A percentile compares a stretch with the other conserved stretches of the same genome.
These are phyloP conservation scores for Tupiocoris notatus DNA, from an alignment of 2,888 invertebrate genomes.

Conservation along the genomic window DNA sequence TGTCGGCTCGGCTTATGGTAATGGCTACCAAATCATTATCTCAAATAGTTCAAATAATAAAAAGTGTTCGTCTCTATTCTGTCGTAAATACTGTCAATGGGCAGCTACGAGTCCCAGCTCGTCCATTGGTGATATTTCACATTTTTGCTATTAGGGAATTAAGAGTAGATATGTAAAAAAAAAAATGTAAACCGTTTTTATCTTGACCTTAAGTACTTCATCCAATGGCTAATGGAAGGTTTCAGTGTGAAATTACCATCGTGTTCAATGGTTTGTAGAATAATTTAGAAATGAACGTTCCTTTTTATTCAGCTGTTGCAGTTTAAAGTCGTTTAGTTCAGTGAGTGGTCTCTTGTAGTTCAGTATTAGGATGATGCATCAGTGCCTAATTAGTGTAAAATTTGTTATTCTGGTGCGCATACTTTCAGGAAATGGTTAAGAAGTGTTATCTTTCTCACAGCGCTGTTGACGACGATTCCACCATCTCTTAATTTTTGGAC, in stretches of 20 bases:
- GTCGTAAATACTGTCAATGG: slow-evolving; percentile 44
- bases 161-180: not conserved
- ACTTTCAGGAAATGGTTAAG: too few species aligned
- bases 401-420: not conserved
- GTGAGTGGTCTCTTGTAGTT: not conserved
- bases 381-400: not conserved
- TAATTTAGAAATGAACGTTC: not conserved
- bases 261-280: not conserved
- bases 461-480: too few species aligned
- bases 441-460: too few species aligned
- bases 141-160: slow-evolving; percentile 1
- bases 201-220: not conserved
- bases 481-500: too few species aligned
- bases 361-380: not conserved
- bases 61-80: too few species aligned
- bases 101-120: slow-evolving; percentile 46
- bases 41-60: too few species aligned
- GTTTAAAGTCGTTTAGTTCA: not conserved
- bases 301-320: not conserved
- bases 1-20: too few species aligned
- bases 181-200: not conserved
- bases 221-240: not conserved
- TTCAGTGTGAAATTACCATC: not conserved
- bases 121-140: slow-evolving; percentile 42
- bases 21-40: not conserved